Evolutionary conservation across 2,888 invertebrate species (phyloP), one percentile per base, ranked within the genome.

Genomic region (Cabera pusaria): DNA sequence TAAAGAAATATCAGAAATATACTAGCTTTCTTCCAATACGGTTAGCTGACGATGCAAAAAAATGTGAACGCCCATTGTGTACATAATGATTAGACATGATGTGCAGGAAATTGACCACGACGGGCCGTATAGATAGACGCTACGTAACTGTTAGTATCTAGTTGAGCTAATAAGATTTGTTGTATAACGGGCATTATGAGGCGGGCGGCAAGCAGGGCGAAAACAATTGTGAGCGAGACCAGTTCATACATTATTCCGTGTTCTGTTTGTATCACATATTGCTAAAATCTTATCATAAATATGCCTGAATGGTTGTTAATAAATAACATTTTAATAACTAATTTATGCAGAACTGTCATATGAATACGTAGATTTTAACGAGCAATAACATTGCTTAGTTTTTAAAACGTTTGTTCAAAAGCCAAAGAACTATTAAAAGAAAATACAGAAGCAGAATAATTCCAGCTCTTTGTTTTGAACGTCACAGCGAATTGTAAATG

Each of bases 101-200:
- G 49, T 57, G 59, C 52, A 68, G 60, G 61, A 68, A 66, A 75
- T 67, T 68, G 64, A 69, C 60, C 58, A 66, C 56, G 55, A 54
- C 57, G 52, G 49, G 58, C 56, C 53, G 53, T 49, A 49, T 48
- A 43, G 59, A 61, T 64, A 69, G 63, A 57, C 57, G 60, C 64
- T 60, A 70, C 59, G 65, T 73, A 75, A 76, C 75, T 61, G 72
- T 72, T 60, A 52, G 52, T 62, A 54, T 70, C 54, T 69, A 64
- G 68, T 72, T 65, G 59, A 66, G 61, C 67, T 75, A 75, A 75
- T 77, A 78, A 75, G 72, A 81, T 79, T 74, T 74, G 72, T 80
- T 79, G 73, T 74, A 72, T 80, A 80, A 82, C 78, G 74, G 76
- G 64, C 68, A 65, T 71, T 71, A 72, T 67, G 69, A 66, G 45